Evolutionary conservation across 2,113 vertebrate genomes (phyloP).

Genomic region (Ifrita kowaldi): DNA sequence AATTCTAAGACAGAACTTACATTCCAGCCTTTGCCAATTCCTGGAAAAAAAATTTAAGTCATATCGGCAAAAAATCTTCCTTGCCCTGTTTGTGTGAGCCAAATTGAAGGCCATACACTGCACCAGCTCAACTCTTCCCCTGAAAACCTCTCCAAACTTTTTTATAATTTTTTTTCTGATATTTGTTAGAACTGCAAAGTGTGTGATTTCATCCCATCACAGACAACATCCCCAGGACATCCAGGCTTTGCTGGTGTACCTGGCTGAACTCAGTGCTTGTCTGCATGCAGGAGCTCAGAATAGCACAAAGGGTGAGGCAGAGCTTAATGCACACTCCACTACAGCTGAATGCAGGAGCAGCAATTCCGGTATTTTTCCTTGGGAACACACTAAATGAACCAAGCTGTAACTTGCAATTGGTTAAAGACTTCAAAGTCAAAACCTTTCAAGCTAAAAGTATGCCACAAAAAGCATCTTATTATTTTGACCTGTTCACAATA

Average conservation of each 20-base stretch:
- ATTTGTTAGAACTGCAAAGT: neutral
- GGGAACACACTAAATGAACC: neutral
- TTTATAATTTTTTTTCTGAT: neutral
- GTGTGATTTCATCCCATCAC: accelerated
- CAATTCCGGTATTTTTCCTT: neutral
- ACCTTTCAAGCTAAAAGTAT: neutral
- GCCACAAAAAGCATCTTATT: neutral
- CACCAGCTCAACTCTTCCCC: neutral
- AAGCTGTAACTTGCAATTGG: neutral
- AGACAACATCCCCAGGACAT: neutral
- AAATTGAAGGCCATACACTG: neutral
- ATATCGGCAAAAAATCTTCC: neutral
- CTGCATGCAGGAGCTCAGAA: neutral
- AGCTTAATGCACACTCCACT: neutral
- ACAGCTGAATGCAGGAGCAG: neutral
- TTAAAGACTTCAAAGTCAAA: neutral
- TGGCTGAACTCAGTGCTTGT: neutral
- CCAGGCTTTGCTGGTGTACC: neutral
- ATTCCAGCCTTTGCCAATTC: neutral
- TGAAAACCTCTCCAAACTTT: neutral
- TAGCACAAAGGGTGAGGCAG: neutral
- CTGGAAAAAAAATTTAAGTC: neutral
- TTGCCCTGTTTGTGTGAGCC: neutral
- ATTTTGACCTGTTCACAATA: neutral
- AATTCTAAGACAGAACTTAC: neutral